These are phyloP conservation scores for Microplitis manilae DNA, from an alignment of 2,888 invertebrate species.

Conservation along the genomic window DNA sequence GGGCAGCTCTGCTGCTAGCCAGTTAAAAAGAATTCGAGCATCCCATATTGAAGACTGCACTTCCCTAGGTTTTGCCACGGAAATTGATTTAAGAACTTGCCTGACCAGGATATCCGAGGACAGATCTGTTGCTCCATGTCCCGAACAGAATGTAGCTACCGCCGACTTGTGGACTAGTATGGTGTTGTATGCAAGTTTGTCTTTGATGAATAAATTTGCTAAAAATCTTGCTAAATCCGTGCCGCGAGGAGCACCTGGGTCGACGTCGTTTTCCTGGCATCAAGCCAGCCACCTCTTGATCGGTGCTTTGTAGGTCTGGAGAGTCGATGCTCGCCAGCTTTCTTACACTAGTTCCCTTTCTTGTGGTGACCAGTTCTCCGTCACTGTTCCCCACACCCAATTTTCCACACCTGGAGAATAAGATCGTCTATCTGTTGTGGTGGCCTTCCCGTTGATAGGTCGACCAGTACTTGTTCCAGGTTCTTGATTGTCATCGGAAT, in stretches of 20 bases:
- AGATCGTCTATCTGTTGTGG: too few relatives aligned
- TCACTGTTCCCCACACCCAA: too few relatives aligned
- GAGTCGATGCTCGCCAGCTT: constrained; percentile 26
- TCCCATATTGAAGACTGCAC: constrained; percentile 37
- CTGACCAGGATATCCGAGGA: constrained; percentile 40
- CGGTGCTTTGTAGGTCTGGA: constrained; percentile 23
- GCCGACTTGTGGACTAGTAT: constrained; percentile 47
- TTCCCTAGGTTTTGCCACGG: constrained; percentile 31
- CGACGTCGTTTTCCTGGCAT: background rate
- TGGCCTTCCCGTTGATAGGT: too few relatives aligned
- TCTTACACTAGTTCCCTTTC: constrained; percentile 16
- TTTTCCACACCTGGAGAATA: too few relatives aligned
- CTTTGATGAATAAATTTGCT: background rate
- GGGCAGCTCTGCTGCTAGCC: constrained; percentile 24
- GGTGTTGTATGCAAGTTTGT: constrained; percentile 22
- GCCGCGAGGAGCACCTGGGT: constrained; percentile 13
- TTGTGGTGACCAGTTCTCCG: constrained; percentile 12
- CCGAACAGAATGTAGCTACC: constrained; percentile 40
- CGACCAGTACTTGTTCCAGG: background rate
- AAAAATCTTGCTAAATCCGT: constrained; percentile 18
- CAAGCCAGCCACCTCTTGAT: constrained; percentile 11
- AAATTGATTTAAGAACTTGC: constrained; percentile 39
- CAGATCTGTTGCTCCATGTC: background rate
- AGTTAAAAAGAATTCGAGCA: constrained; percentile 38
- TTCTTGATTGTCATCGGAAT: constrained; percentile 19